A percentile compares a stretch with the other conserved stretches of the same genome.
Evolutionary conservation across 2,888 invertebrate genomes (phyloP).

Genomic region (Leptopilina myrica): DNA sequence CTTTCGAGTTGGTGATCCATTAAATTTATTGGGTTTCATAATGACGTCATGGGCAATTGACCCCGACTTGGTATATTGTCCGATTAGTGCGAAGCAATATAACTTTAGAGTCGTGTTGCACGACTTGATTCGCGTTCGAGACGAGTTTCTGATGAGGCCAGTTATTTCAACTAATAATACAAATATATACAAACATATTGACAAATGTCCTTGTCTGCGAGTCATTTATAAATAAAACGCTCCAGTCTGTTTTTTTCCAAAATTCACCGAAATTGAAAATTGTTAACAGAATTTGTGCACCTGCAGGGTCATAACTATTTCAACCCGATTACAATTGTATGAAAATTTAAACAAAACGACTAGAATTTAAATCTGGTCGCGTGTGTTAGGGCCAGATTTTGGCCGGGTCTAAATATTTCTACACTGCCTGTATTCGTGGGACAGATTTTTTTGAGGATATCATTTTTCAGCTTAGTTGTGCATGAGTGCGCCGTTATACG

Average conservation of each 20-base stretch:
- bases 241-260: slow-evolving; percentile 9
- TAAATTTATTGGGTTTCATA: slow-evolving; percentile 62
- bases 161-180: slow-evolving; percentile 51
- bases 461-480: too few species aligned
- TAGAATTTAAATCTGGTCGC: too few species aligned
- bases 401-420: too few species aligned
- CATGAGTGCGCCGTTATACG: too few species aligned
- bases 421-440: too few species aligned
- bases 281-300: too few species aligned
- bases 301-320: too few species aligned
- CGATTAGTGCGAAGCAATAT: slow-evolving; percentile 62
- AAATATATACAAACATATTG: slow-evolving; percentile 48
- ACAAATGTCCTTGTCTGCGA: slow-evolving; percentile 44
- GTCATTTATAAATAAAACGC: slow-evolving; percentile 46
- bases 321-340: too few species aligned
- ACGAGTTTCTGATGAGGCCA: slow-evolving; percentile 50
- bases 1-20: slow-evolving; percentile 53
- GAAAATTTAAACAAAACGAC: too few species aligned
- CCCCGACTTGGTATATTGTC: slow-evolving; percentile 46
- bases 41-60: slow-evolving; percentile 66
- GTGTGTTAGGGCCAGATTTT: too few species aligned
- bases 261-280: too few species aligned
- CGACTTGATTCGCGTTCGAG: slow-evolving; percentile 63
- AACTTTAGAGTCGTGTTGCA: slow-evolving; percentile 58
- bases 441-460: too few species aligned